Evolutionary conservation across 2,888 invertebrate genomes (phyloP).

Genomic region (Epinotia nisella): DNA sequence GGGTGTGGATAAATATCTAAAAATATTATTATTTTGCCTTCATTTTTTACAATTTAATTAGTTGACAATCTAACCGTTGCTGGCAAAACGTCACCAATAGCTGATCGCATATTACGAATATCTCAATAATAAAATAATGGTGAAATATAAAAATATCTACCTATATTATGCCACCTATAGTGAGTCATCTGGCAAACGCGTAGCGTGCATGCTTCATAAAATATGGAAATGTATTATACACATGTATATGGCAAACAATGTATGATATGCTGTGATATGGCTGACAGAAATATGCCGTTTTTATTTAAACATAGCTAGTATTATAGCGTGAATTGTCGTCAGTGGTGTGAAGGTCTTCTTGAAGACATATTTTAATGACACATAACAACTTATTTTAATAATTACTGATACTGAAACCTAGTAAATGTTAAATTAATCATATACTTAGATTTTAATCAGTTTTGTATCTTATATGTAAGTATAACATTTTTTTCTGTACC

Average conservation of each 20-base stretch:
- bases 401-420: not conserved
- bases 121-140: slow-evolving; percentile 1
- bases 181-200: slow-evolving; percentile 37
- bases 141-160: slow-evolving; percentile 7
- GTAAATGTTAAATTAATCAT: not conserved
- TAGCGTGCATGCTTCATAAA: slow-evolving; percentile 34
- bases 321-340: slow-evolving; percentile 32
- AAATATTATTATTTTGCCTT: too few species aligned
- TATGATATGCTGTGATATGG: slow-evolving; percentile 32
- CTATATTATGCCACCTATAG: slow-evolving; percentile 14
- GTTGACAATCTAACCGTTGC: not conserved
- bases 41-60: too few species aligned
- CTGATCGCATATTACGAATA: not conserved
- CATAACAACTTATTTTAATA: not conserved
- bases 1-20: too few species aligned
- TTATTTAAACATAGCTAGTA: slow-evolving; percentile 21
- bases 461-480: too few species aligned
- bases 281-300: slow-evolving; percentile 37
- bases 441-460: too few species aligned
- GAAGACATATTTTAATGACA: not conserved
- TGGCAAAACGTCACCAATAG: not conserved
- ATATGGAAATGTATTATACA: slow-evolving; percentile 31
- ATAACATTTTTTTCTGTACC: too few species aligned
- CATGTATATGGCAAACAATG: slow-evolving; percentile 36
- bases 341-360: slow-evolving; percentile 23